phyloP scores from a whole-genome alignment of 2,888 invertebrate species.

The Branchinecta sandiegonensis region DNA sequence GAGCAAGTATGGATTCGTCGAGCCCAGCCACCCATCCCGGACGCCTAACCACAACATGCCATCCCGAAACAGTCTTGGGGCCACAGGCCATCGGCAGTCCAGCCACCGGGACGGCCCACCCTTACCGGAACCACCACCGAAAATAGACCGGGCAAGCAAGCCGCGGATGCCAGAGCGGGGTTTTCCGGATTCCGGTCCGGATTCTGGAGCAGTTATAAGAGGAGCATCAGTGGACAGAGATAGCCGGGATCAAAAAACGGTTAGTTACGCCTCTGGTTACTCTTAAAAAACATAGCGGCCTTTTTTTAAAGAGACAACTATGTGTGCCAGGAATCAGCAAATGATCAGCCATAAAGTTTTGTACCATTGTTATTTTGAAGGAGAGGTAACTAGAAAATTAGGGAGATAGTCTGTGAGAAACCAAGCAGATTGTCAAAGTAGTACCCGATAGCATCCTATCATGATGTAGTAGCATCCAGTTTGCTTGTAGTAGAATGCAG shows the following conservation, averaged over 20 bases:
- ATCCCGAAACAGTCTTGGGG: constrained; percentile 27
- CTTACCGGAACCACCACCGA: constrained; percentile 69
- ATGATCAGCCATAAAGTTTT: too few species aligned
- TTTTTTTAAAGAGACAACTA: too few species aligned
- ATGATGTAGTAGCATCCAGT: too few species aligned
- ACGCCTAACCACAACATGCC: constrained; percentile 23
- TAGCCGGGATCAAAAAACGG: constrained; percentile 29
- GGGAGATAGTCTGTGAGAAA: too few species aligned
- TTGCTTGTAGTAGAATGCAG: too few species aligned
- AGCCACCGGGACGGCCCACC: constrained; percentile 32
- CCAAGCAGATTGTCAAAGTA: too few species aligned
- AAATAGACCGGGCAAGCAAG: constrained; percentile 60
- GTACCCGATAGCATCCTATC: too few species aligned
- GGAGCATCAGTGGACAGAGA: background rate
- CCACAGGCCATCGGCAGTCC: constrained; percentile 31
- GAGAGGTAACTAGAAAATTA: too few species aligned
- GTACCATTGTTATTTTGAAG: too few species aligned
- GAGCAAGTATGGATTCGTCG: constrained; percentile 17
- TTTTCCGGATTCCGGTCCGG: constrained; percentile 26
- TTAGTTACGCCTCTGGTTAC: background rate
- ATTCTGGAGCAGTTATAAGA: constrained; percentile 31
- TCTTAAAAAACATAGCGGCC: too few species aligned
- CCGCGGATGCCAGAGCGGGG: constrained; percentile 38
- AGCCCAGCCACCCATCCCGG: constrained; percentile 21
- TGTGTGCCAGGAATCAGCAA: too few species aligned